Base-by-base conservation (phyloP, 2,113 vertebrate genomes). In the Triplophysa siluroides region DNA sequence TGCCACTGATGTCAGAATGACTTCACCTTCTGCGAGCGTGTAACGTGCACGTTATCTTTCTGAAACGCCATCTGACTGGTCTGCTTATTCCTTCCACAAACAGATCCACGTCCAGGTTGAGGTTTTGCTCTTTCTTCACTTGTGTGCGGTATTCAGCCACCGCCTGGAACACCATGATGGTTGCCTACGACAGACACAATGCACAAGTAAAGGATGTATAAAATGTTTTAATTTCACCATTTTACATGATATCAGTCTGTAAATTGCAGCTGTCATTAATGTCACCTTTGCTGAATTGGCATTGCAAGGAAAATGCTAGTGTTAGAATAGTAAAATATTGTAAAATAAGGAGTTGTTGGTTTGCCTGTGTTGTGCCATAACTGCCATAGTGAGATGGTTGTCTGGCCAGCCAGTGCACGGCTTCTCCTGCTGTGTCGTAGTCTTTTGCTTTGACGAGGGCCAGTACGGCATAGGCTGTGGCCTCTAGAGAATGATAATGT, bases 141-240 rank as follows among this genome's bases (percentile, higher is more conserved):
- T 38, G 69, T 0, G 63, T 23, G 85, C 94, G 93, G 83, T 96
- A 97, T 58, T 93, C 90, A 19, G 96, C 90, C 82, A 99, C 67
- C 0, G 95, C 95, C 88, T 98, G 96, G 90, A 96, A 96, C 24
- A 95, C 95, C 81, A 96, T 83, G 45, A 96, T 93, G 61, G 96
- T 98, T 14, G 96, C 92, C 96, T 98, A 71, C n/a, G 79, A 76
- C 14, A 63, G 0, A 41, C 11, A 52, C n/a, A n/a, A n/a, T n/a
- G n/a, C n/a, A n/a, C n/a, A 16, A 10, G 43, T 45, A 45, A 45
- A 45, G 43, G 4, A 0, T 10, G 43, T 45, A 45, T 33, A 33
- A 33, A 33, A 33, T 33, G 29, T 33, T 45, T 26, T 26, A 1
- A 26, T n/a, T n/a, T n/a, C n/a, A n/a, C n/a, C n/a, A n/a, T n/a